Percentiles rank a stretch among this genome's conserved stretches.
phyloP scores from a whole-genome alignment of 2,113 vertebrate species.

The Carassius carassius region DNA sequence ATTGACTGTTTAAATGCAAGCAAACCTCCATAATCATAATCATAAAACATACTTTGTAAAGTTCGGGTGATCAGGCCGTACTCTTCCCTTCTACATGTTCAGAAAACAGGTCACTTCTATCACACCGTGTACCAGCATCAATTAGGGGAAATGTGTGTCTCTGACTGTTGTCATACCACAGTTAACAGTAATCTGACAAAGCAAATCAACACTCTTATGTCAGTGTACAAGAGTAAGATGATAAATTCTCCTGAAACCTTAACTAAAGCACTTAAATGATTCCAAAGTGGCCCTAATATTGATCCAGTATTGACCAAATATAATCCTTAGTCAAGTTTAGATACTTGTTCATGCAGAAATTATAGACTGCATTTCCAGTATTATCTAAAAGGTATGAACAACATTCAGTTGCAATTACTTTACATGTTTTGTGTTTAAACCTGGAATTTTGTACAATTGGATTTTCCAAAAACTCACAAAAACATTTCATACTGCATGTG shows the following conservation, averaged over 20 bases:
- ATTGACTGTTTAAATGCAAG: neutral
- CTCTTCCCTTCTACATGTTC: neutral
- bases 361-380: neutral
- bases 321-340: neutral
- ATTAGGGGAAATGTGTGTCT: neutral
- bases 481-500: neutral
- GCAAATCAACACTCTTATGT: neutral
- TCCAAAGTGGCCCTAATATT: no score
- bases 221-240: neutral
- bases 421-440: neutral
- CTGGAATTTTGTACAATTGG: neutral
- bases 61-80: neutral
- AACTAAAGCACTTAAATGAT: no score
- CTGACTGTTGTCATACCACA: no score
- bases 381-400: neutral
- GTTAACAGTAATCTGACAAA: neutral
- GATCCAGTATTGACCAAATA: neutral
- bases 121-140: neutral
- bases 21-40: neutral
- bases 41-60: neutral
- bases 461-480: neutral
- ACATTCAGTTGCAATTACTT: neutral
- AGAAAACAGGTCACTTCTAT: neutral
- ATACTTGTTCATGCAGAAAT: neutral
- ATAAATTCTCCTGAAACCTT: no score